phyloP scores from a whole-genome alignment of 2,797 vertebrate genomes.

The Fistularia tabacaria region DNA sequence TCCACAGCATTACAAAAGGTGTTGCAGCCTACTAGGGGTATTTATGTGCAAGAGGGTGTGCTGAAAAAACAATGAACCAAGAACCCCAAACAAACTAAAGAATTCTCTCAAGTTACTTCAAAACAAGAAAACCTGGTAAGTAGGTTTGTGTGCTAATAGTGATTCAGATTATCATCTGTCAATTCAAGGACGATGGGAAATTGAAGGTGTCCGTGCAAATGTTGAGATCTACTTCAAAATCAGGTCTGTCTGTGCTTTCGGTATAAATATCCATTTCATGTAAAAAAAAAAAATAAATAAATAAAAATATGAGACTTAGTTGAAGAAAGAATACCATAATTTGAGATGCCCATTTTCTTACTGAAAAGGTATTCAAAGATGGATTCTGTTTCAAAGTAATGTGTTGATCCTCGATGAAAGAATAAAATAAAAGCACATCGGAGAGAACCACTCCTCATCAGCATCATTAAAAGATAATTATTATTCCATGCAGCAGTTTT shows the following conservation, averaged over 20 bases:
- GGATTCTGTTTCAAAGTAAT: conserved; percentile 1
- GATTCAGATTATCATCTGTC: conserved; percentile 20
- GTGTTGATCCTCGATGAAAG: conserved; percentile 1
- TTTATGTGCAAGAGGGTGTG: conserved; percentile 45
- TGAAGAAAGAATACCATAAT: background rate
- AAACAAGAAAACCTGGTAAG: conserved; percentile 32
- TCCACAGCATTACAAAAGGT: conserved; percentile 48
- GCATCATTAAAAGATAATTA: conserved; percentile 21
- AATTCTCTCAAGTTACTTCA: conserved; percentile 35
- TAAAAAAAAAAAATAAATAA: conserved; percentile 11
- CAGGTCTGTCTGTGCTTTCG: conserved; percentile 15
- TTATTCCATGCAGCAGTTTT: conserved; percentile 16
- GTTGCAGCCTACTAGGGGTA: conserved; percentile 28
- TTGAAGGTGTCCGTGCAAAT: background rate
- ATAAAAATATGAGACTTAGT: no score
- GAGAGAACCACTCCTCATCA: conserved; percentile 5
- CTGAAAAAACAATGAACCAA: conserved; percentile 8
- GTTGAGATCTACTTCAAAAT: conserved; percentile 13
- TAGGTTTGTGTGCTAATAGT: conserved; percentile 19
- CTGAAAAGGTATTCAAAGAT: background rate
- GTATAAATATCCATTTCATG: conserved; percentile 28
- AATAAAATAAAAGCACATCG: conserved; percentile 8
- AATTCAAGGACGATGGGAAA: conserved; percentile 3
- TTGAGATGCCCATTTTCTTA: background rate
- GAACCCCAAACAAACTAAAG: conserved; percentile 43